Evolutionary conservation across 2,113 vertebrate species (phyloP).

Genomic region (Pluvialis apricaria): DNA sequence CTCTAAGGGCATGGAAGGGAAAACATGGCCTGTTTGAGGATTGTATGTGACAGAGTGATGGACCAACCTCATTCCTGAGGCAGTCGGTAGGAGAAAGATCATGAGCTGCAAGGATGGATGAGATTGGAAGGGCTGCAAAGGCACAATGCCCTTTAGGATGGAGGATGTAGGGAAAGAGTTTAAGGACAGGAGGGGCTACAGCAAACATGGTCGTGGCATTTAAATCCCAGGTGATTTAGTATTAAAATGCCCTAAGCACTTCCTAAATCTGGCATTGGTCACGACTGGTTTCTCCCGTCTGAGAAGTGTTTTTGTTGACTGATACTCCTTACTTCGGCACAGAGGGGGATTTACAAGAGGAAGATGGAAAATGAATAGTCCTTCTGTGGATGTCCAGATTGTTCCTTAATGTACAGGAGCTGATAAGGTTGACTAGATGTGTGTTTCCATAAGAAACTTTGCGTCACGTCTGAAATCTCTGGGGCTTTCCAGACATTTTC

Average conservation of each 20-base stretch:
- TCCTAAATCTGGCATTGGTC: background rate
- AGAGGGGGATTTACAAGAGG: background rate
- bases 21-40: background rate
- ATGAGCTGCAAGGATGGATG: background rate
- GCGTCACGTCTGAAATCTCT: background rate
- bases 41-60: background rate
- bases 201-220: accelerated
- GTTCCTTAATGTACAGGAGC: background rate
- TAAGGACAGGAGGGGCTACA: background rate
- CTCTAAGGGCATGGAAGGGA: background rate
- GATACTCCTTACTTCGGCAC: too few species aligned
- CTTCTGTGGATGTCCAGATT: background rate
- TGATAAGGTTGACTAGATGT: background rate
- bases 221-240: background rate
- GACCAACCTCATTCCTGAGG: background rate
- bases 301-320: background rate
- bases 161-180: background rate
- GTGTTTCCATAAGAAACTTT: background rate
- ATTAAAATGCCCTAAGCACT: background rate
- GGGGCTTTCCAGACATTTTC: background rate
- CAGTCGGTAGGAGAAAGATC: background rate
- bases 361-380: background rate
- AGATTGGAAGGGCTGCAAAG: background rate
- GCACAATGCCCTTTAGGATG: accelerated
- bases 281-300: background rate